phyloP scores from a whole-genome alignment of 1,140 invertebrate genomes.

The Stegodyphus dumicola region DNA sequence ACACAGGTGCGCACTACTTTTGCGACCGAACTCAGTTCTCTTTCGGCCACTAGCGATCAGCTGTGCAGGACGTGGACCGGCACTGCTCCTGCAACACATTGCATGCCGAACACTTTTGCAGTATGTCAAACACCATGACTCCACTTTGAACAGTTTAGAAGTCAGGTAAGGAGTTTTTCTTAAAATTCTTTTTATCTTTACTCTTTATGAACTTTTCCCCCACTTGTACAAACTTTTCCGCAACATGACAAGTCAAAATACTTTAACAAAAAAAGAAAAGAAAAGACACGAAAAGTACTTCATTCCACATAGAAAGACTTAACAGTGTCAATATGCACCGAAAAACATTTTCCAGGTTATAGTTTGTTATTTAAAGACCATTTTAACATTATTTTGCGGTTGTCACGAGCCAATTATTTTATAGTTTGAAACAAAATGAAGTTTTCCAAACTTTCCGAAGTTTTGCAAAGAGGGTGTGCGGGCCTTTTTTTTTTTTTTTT shows the following conservation, averaged over 20 bases:
- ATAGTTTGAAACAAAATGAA: too few species aligned
- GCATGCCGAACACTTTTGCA: neutral
- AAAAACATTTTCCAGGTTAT: neutral
- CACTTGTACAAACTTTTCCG: neutral
- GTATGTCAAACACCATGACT: neutral
- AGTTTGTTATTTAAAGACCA: neutral
- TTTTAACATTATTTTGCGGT: too few species aligned
- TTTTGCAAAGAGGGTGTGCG: too few species aligned
- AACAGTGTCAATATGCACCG: neutral
- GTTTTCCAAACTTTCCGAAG: too few species aligned
- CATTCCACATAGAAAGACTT: neutral
- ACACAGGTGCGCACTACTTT: neutral
- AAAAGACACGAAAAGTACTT: neutral
- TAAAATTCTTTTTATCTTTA: neutral
- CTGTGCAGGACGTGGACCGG: neutral
- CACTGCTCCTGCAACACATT: neutral
- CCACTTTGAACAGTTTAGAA: neutral
- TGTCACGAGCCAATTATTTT: too few species aligned
- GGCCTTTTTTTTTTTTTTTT: too few species aligned
- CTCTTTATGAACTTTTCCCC: neutral
- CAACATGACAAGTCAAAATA: neutral
- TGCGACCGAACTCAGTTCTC: neutral
- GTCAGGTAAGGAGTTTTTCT: neutral
- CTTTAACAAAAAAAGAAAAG: too few species aligned
- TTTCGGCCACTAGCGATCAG: neutral